Evolutionary conservation across 2,113 vertebrate species (phyloP).

Genomic region (Indri indri): DNA sequence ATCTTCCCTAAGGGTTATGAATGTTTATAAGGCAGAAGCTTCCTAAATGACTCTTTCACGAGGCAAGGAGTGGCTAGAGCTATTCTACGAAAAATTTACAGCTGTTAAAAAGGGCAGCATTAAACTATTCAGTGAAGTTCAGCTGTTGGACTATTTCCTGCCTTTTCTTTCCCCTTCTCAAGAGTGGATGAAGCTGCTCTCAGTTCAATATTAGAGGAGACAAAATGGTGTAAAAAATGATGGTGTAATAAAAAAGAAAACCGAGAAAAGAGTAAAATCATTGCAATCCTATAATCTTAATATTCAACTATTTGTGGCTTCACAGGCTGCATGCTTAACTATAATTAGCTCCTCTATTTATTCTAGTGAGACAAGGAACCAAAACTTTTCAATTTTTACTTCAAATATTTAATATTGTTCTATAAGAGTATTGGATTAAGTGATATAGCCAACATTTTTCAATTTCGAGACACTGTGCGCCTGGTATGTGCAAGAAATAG

Average conservation of each 20-base stretch:
- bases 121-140: neutral
- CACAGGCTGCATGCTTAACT: neutral
- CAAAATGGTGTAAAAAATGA: neutral
- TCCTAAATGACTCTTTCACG: slow-evolving; percentile 16
- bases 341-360: neutral
- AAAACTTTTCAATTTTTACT: neutral
- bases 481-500: neutral
- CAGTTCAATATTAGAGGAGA: neutral
- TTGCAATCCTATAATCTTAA: neutral
- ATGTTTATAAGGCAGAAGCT: neutral
- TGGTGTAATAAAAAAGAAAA: neutral
- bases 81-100: neutral
- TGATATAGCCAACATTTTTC: neutral
- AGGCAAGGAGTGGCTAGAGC: neutral
- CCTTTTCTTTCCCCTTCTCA: slow-evolving; percentile 1
- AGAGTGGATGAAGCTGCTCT: neutral
- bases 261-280: neutral
- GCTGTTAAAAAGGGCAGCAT: slow-evolving; percentile 36
- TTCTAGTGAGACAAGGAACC: neutral
- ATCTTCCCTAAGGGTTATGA: neutral
- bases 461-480: neutral
- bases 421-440: neutral
- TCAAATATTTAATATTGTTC: slow-evolving; percentile 8
- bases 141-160: neutral
- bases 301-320: neutral